Evolutionary conservation across 1,140 invertebrate species (phyloP).

Genomic region (Brachystomella parvula): DNA sequence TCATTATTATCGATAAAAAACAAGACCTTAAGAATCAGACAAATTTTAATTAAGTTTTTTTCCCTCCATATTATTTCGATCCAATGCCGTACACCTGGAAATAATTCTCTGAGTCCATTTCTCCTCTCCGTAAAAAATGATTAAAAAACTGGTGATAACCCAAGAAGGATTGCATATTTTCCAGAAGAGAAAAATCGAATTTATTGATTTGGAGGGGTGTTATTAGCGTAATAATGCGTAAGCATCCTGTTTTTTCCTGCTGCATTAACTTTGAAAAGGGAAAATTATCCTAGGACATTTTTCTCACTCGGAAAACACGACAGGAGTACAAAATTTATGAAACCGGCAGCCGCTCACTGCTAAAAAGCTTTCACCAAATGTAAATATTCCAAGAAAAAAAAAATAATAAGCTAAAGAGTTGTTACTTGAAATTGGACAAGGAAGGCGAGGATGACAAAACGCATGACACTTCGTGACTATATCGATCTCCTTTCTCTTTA

Average conservation of each 20-base stretch:
- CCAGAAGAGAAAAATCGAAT: background rate
- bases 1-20: too few species aligned
- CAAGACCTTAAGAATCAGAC: too few species aligned
- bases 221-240: background rate
- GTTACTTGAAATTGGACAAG: background rate
- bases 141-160: too few species aligned
- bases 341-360: too few species aligned
- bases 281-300: constrained; percentile 3
- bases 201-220: background rate
- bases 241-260: background rate
- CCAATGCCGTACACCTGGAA: too few species aligned
- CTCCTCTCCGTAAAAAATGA: too few species aligned
- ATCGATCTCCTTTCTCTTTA: too few species aligned
- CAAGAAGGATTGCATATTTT: background rate
- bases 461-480: too few species aligned
- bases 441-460: background rate
- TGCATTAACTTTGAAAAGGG: background rate
- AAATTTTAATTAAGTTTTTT: too few species aligned
- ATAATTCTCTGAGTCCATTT: too few species aligned
- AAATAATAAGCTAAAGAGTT: background rate
- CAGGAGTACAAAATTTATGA: background rate
- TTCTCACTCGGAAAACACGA: background rate
- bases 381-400: background rate
- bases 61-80: too few species aligned
- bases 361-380: constrained; percentile 1